Evolutionary conservation across 2,888 invertebrate genomes (phyloP).

Genomic region (Synergus itoensis): DNA sequence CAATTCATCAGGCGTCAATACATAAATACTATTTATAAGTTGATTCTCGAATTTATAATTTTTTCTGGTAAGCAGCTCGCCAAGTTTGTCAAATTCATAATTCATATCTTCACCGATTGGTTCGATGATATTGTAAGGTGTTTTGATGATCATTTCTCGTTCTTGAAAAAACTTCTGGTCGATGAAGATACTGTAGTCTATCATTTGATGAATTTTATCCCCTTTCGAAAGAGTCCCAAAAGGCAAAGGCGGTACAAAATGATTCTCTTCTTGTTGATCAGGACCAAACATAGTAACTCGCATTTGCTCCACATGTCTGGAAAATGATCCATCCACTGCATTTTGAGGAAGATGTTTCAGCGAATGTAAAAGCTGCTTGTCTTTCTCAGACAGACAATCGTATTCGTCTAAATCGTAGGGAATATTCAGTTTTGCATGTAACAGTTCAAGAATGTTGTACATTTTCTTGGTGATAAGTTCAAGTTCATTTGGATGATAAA

Average conservation of each 20-base stretch:
- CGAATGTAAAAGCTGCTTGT: conserved; percentile 63
- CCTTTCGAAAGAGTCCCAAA: conserved; percentile 50
- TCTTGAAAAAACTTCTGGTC: conserved; percentile 49
- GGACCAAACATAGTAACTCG: conserved; percentile 64
- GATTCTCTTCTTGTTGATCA: conserved; percentile 16
- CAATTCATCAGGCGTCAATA: conserved; percentile 51
- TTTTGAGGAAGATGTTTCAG: conserved; percentile 47
- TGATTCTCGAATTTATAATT: neutral
- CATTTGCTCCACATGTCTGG: conserved; percentile 51
- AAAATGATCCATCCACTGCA: neutral
- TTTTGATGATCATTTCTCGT: conserved; percentile 51
- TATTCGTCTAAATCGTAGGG: conserved; percentile 57
- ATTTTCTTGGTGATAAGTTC: conserved; percentile 76
- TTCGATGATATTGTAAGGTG: conserved; percentile 50
- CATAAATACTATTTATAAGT: conserved; percentile 50
- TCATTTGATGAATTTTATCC: conserved; percentile 35
- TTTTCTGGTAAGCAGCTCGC: neutral
- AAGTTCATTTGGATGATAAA: conserved; percentile 71
- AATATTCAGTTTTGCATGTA: conserved; percentile 65
- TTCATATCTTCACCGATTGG: conserved; percentile 52
- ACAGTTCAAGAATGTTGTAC: conserved; percentile 71
- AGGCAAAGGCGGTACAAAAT: conserved; percentile 66
- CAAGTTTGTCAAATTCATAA: conserved; percentile 46
- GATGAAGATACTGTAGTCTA: conserved; percentile 53
- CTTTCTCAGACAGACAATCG: conserved; percentile 56